Evolutionary conservation across 2,113 vertebrate species (phyloP).

Genomic region (Ptychochromis oligacanthus): DNA sequence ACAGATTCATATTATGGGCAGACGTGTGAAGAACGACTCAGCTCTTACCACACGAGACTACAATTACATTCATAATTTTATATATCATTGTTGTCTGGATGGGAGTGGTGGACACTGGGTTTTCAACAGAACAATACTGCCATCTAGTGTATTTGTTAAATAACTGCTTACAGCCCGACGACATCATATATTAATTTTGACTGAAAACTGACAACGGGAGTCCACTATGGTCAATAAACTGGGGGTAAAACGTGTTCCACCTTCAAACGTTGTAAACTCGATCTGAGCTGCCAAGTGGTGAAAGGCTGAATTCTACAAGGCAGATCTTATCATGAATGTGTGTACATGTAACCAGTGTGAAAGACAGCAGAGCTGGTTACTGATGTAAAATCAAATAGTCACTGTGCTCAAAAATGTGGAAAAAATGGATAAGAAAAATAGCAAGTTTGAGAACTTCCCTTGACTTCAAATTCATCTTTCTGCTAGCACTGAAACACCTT

Average conservation of each 20-base stretch:
- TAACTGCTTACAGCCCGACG: neutral
- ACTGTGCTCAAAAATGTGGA: neutral
- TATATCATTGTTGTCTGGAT: constrained; percentile 24
- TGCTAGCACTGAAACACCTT: neutral
- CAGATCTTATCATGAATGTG: neutral
- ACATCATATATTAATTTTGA: neutral
- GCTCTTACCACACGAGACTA: neutral
- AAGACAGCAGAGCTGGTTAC: neutral
- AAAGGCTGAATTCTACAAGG: neutral
- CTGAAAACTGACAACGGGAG: neutral
- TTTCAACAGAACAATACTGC: constrained; percentile 66
- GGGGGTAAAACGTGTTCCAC: neutral
- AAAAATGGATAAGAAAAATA: neutral
- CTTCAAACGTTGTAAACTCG: too few species aligned
- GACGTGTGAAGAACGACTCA: constrained; percentile 13
- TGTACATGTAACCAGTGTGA: neutral
- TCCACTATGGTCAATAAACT: neutral
- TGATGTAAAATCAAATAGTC: neutral
- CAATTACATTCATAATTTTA: constrained; percentile 26
- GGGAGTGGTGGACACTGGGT: constrained; percentile 36
- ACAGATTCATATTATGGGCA: constrained; percentile 19
- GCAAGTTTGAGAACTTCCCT: neutral
- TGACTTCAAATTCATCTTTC: neutral
- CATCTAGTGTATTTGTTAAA: constrained; percentile 62
- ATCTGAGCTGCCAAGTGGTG: neutral